Base-by-base conservation (phyloP, 2,113 vertebrate species). In the Synodontis membranacea region DNA sequence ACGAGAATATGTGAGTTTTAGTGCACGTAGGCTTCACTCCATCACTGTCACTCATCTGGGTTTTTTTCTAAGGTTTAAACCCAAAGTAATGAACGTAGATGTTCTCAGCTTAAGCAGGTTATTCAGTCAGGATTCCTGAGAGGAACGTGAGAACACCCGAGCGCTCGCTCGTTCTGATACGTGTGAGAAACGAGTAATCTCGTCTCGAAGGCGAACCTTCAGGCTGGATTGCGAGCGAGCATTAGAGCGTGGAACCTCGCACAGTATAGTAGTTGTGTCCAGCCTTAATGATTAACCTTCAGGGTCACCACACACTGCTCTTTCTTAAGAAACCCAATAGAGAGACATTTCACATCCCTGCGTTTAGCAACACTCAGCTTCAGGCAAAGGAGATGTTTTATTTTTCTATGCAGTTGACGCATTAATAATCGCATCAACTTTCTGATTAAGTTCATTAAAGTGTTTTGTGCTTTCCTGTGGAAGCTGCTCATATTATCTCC, bases 271-370 rank as follows among this genome's bases (percentile, higher is more conserved):
- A n/a, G 21, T 50, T 76, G 56, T 79, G 34, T 81, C 70, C 88
- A 80, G 70, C 42, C 31, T 72, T 75, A 85, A 87, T 82, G 56
- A 84, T 84, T 87, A 87, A 87, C 76, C 76, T 48, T 58, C 42
- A 34, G 84, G 82, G 66, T 86, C 66, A 31, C 17, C 37, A 58
- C 74, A 37, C 72, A 21, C 37, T 56, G 19, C 84, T 60, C 70
- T 56, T 50, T 70, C 68, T 34, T 76, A 56, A 56, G 52, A 7
- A 37, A 44, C 21, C 54, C 37, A 66, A 56, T n/a, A 39, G n/a
- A 46, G 56, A 68, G 46, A 78, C n/a, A 23, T 78, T 86, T 86
- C 9, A 74, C 46, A 25, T 54, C 50, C 80, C 8, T 42, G 66
- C 76, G 34, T 19, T 66, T 50, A 80, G 84, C 17, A 60, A 12